phyloP scores from a whole-genome alignment of 2,113 vertebrate species.

The Sorex araneus region DNA sequence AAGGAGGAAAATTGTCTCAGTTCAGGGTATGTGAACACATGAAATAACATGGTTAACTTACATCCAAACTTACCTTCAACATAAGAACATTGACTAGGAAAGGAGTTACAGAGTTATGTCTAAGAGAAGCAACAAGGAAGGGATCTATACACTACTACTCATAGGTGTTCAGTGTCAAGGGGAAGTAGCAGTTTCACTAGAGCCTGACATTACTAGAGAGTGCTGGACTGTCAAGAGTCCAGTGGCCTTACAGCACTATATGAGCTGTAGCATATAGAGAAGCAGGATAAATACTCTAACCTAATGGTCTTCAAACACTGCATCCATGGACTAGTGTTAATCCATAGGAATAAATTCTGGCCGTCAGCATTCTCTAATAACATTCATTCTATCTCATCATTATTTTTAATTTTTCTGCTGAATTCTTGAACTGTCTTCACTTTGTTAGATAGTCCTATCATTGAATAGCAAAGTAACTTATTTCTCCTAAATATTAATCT shows the following conservation, averaged over 20 bases:
- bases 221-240: neutral
- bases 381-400: too few species aligned
- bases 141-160: neutral
- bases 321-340: too few species aligned
- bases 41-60: neutral
- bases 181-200: neutral
- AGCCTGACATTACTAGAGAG: neutral
- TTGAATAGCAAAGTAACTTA: too few species aligned
- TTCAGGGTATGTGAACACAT: neutral
- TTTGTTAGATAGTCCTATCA: too few species aligned
- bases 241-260: neutral
- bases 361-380: too few species aligned
- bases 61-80: neutral
- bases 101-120: neutral
- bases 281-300: neutral
- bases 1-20: neutral
- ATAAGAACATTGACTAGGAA: neutral
- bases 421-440: too few species aligned
- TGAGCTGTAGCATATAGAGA: neutral
- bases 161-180: neutral
- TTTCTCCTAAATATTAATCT: too few species aligned
- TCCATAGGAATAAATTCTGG: too few species aligned
- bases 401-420: too few species aligned
- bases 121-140: neutral
- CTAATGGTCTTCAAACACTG: too few species aligned